phyloP scores from a whole-genome alignment of 2,797 vertebrate species.

The Nothura maculosa region DNA sequence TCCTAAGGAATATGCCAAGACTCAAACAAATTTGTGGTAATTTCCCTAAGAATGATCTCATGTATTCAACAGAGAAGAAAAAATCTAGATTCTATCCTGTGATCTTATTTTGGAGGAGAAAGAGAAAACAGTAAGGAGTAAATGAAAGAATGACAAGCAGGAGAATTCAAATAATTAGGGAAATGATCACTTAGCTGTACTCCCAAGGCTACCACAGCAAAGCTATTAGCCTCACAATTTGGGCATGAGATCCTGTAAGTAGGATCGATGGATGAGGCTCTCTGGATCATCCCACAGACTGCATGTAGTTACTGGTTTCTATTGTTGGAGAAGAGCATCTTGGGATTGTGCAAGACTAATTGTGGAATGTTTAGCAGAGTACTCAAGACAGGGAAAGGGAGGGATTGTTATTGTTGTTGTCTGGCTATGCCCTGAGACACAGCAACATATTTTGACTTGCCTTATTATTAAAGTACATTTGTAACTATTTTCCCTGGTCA shows the following conservation, averaged over 20 bases:
- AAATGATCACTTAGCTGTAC: fast-evolving
- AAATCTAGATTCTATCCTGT: background rate
- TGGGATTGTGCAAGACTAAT: background rate
- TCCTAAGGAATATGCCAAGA: background rate
- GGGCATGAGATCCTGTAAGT: background rate
- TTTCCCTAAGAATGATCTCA: background rate
- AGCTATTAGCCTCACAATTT: fast-evolving
- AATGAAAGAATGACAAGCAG: background rate
- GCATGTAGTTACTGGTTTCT: fast-evolving
- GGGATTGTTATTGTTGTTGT: background rate
- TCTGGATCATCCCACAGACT: background rate
- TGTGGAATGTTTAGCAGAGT: background rate
- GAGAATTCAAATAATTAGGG: background rate
- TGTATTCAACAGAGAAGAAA: background rate
- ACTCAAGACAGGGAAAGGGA: background rate
- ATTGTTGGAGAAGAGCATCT: background rate
- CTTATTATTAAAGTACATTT: background rate
- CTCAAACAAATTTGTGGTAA: background rate
- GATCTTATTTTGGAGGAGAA: background rate
- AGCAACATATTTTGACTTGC: background rate
- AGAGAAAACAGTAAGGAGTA: background rate
- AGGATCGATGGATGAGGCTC: background rate
- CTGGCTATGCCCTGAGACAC: background rate
- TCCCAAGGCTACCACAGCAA: background rate
- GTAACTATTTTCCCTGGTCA: background rate